A percentile compares a stretch with the other conserved stretches of the same genome.
phyloP scores from a whole-genome alignment of 2,888 invertebrate genomes.

The Lasioglossum lativentre region DNA sequence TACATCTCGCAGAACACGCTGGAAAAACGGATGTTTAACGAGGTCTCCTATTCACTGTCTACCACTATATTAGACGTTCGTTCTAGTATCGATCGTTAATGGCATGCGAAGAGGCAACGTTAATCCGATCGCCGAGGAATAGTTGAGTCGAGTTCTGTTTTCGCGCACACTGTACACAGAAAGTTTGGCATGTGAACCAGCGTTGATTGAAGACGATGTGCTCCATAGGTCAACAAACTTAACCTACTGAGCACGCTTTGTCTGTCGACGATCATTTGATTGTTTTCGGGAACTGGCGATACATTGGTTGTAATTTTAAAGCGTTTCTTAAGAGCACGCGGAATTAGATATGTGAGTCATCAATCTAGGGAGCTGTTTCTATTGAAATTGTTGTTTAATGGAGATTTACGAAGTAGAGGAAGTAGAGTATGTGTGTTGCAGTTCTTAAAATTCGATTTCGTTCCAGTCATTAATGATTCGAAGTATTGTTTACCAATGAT shows the following conservation, averaged over 20 bases:
- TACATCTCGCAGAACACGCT: not conserved
- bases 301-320: not conserved
- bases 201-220: not conserved
- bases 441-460: not conserved
- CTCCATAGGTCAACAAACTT: not conserved
- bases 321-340: not conserved
- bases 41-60: not conserved
- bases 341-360: not conserved
- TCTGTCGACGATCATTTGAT: too few species aligned
- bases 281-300: too few species aligned
- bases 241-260: not conserved
- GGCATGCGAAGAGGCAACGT: not conserved
- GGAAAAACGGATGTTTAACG: slow-evolving; percentile 1
- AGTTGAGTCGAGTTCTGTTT: not conserved
- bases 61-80: not conserved
- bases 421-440: too few species aligned
- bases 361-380: not conserved
- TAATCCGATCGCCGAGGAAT: not conserved
- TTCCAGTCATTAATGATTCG: not conserved
- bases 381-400: not conserved
- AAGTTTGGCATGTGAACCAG: not conserved
- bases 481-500: not conserved
- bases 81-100: not conserved
- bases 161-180: not conserved
- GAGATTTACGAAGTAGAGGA: not conserved